A percentile compares a stretch with the other conserved stretches of the same genome.
Evolutionary conservation across 2,797 vertebrate species (phyloP).

Genomic region (Setipinna tenuifilis): DNA sequence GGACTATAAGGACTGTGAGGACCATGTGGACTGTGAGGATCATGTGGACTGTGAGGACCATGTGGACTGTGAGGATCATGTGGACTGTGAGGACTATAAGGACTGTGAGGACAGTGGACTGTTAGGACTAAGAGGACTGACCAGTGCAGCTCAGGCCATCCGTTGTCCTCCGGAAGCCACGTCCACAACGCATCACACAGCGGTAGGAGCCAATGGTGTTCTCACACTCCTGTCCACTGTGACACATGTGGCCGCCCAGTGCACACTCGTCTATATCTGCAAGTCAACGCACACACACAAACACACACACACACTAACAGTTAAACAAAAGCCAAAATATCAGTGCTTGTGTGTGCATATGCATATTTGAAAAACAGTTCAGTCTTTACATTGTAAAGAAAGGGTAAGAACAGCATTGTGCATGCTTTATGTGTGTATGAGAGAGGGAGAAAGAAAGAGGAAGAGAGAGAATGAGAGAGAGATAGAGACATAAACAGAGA

Average conservation of each 20-base stretch:
- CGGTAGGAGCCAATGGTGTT: conserved; percentile 89
- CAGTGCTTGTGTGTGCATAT: not conserved
- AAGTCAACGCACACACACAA: conserved; percentile 36
- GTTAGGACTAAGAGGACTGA: conserved; percentile 50
- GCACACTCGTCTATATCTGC: conserved; percentile 93
- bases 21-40: too few relatives aligned
- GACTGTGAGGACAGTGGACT: not conserved
- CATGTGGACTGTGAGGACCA: not conserved
- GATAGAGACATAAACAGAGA: not conserved
- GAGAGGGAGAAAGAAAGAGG: too few relatives aligned
- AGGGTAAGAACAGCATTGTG: too few relatives aligned
- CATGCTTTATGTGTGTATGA: too few relatives aligned
- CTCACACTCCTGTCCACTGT: conserved; percentile 85
- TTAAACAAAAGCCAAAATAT: not conserved
- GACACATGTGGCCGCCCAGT: conserved; percentile 79
- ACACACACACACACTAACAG: not conserved
- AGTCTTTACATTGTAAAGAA: too few relatives aligned
- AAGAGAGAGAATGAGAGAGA: too few relatives aligned
- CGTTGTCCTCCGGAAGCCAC: conserved; percentile 83
- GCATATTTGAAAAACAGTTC: too few relatives aligned
- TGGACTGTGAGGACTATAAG: not conserved
- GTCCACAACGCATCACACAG: conserved; percentile 84
- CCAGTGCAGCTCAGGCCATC: conserved; percentile 90
- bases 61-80: too few relatives aligned
- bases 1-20: not conserved